phyloP scores from a whole-genome alignment of 2,888 invertebrate species.

The Gandaritis pyraliata region DNA sequence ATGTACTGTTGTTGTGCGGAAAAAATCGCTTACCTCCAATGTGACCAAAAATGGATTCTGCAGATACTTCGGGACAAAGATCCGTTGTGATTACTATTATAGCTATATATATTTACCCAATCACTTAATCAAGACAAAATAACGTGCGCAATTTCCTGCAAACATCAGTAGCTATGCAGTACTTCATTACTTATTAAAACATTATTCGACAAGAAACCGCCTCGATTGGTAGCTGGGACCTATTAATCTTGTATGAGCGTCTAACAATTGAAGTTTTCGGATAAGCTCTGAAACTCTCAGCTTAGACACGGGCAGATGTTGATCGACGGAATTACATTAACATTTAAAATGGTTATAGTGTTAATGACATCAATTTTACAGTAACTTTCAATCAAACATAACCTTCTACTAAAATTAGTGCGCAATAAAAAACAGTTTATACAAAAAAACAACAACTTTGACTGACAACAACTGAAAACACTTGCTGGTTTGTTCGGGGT shows the following conservation, averaged over 20 bases:
- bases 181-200: constrained; percentile 56
- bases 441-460: too few species aligned
- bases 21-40: too few species aligned
- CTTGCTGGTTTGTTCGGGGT: too few species aligned
- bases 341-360: constrained; percentile 13
- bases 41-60: too few species aligned
- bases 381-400: background rate
- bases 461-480: too few species aligned
- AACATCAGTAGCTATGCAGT: too few species aligned
- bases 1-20: too few species aligned
- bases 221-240: constrained; percentile 50
- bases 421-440: too few species aligned
- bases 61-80: too few species aligned
- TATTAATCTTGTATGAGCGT: constrained; percentile 69
- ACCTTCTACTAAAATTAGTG: too few species aligned
- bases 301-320: constrained; percentile 63
- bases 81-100: too few species aligned
- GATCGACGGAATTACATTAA: constrained; percentile 48
- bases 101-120: too few species aligned
- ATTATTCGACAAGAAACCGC: constrained; percentile 52
- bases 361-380: background rate
- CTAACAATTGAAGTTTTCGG: constrained; percentile 69
- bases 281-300: constrained; percentile 65
- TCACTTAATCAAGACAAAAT: background rate
- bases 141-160: background rate